Evolutionary conservation across 1,140 invertebrate genomes (phyloP), one percentile per base, ranked within the genome.

Genomic region (Camponotus pennsylvanicus): DNA sequence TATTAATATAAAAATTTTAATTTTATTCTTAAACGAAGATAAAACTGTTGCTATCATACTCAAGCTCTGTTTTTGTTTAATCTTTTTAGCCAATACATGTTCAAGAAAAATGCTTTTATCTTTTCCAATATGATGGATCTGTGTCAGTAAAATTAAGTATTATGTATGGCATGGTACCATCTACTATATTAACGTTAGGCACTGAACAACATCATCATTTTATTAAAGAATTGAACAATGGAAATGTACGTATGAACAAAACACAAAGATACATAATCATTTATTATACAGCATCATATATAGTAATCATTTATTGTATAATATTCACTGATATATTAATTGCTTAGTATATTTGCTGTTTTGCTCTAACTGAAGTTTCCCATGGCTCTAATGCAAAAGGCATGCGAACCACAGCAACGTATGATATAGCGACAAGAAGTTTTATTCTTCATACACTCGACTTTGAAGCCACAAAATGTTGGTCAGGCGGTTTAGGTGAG

Each of bases 391-490:
- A 99, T 94, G 98, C 98, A 2, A 98, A 98, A 91, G 97, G 97
- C 57, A 98, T 99, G 96, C 96, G 97, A 88, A 99, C 99, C 0
- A 98, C 97, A 32, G 98, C 99, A 3, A 98, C 97, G 0, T 99
- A 98, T 94, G 98, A 99, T 94, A 95, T 97, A 0, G 94, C 94
- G 32, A 97, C 96, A 9, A 95, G 97, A 95, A 96, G 97, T 94
- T 99, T 99, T 95, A 96, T 99, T 34, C 96, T 99, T 11, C 97
- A 99, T 93, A 98, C 98, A 0, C 98, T 98, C 0, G 98, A 98
- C 94, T 98, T 99, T 95, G 97, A 99, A 95, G 98, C 98, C 42
- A 98, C 98, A 63, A 99, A 99, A 96, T 98, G 98, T 95, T 99
- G 99, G 37, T 40, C 42, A 45, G 42, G 9, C 8, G 42, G 42